Evolutionary conservation across 23 tunicate genomes (phyloP).

Genomic region (Styela plicata): DNA sequence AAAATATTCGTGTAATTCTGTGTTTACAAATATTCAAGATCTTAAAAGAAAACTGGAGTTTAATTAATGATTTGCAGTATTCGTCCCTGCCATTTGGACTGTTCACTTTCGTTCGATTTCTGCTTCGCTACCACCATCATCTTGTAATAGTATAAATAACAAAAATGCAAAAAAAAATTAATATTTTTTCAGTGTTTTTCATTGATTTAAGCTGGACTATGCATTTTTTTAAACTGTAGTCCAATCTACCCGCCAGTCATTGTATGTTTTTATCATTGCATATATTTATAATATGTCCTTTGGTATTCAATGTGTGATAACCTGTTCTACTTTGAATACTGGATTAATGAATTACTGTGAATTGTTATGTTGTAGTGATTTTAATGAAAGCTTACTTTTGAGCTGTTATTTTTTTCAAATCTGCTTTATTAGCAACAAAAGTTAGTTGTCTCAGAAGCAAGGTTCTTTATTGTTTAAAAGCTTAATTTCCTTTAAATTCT

Average conservation of each 20-base stretch:
- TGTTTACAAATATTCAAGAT: no score
- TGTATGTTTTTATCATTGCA: not conserved
- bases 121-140: not conserved
- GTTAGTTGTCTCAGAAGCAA: no score
- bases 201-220: conserved; percentile 26
- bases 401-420: not conserved
- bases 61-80: conserved; percentile 13
- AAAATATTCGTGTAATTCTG: no score
- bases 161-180: conserved; percentile 23
- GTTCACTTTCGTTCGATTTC: conserved; percentile 3
- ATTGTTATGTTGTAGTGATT: not conserved
- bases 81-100: not conserved
- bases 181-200: conserved; percentile 37
- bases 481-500: no score
- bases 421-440: no score
- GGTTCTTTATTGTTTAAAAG: no score
- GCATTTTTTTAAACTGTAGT: conserved; percentile 41
- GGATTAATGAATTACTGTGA: conserved; percentile 25
- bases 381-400: not conserved
- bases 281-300: not conserved
- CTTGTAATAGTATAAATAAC: conserved; percentile 3
- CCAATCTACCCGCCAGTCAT: conserved; percentile 8
- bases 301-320: conserved; percentile 14
- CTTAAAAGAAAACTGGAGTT: not conserved
- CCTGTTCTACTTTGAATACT: not conserved